Conservation (phyloP, 2,113 vertebrate genomes). For the Rissa tridactyla region DNA sequence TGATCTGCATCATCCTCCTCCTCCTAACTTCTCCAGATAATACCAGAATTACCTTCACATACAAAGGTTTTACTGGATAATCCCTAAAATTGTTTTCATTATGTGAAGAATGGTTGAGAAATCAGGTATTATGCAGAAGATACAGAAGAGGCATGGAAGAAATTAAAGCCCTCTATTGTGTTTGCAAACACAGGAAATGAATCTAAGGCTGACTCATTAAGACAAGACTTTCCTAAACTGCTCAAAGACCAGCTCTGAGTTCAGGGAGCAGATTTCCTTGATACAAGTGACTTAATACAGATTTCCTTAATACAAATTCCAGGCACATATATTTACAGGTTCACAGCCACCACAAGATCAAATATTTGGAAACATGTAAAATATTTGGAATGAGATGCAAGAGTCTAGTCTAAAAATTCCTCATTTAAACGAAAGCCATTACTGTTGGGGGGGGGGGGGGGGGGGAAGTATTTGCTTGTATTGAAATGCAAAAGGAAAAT, state of each 20-base stretch:
- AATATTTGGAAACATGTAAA: neutral
- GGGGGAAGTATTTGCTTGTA: neutral
- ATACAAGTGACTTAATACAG: no score
- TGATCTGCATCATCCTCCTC: neutral
- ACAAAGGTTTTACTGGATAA: neutral
- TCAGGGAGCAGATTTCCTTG: neutral
- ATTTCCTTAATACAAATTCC: neutral
- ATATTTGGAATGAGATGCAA: neutral
- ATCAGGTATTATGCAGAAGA: neutral
- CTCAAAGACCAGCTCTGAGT: neutral
- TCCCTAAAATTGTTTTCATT: neutral
- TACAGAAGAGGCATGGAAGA: neutral
- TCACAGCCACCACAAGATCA: neutral
- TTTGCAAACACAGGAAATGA: constrained; percentile 56
- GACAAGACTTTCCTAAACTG: neutral
- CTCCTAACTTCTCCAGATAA: neutral
- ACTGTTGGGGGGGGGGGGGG: neutral
- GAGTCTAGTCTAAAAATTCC: neutral
- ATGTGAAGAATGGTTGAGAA: neutral
- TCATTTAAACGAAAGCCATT: neutral
- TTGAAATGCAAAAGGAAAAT: neutral
- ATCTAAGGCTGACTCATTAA: constrained; percentile 49
- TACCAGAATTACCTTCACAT: neutral
- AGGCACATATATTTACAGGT: neutral
- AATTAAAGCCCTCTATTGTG: constrained; percentile 19